phyloP scores from a whole-genome alignment of 1,140 invertebrate species.

The Pseudomyrmex dendroicus region DNA sequence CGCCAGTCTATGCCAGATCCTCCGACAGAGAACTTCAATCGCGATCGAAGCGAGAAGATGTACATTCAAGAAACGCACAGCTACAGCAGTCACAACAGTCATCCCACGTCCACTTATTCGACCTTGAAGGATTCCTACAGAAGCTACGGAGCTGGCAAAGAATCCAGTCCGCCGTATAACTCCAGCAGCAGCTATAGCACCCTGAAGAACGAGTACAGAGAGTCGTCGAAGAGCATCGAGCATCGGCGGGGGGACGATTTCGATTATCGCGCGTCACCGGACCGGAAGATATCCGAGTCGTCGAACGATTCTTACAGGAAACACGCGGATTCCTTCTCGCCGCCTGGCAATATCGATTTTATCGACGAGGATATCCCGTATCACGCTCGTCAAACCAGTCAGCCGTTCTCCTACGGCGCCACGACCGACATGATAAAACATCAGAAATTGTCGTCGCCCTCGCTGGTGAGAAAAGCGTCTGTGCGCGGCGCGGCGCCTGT shows the following conservation, averaged over 20 bases:
- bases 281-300: conserved; percentile 72
- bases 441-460: conserved; percentile 90
- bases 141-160: conserved; percentile 77
- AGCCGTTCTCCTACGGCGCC: conserved; percentile 92
- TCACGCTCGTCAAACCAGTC: conserved; percentile 92
- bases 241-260: conserved; percentile 68
- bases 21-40: conserved; percentile 77
- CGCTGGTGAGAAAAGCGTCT: conserved; percentile 89
- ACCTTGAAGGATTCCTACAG: conserved; percentile 82
- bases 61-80: conserved; percentile 80
- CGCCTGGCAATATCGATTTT: conserved; percentile 81
- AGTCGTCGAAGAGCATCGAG: conserved; percentile 66
- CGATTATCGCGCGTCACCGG: conserved; percentile 75
- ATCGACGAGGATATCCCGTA: conserved; percentile 90
- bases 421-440: conserved; percentile 87
- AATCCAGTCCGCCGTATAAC: conserved; percentile 79
- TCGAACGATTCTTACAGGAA: conserved; percentile 72
- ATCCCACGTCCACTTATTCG: conserved; percentile 80
- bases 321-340: conserved; percentile 79
- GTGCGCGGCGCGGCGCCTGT: conserved; percentile 83
- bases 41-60: conserved; percentile 79
- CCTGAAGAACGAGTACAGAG: conserved; percentile 79
- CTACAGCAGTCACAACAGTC: conserved; percentile 77
- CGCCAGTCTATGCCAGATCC: conserved; percentile 83
- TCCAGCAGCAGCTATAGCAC: conserved; percentile 80